Conservation (phyloP, 2,113 vertebrate genomes). For the Willisornis vidua region DNA sequence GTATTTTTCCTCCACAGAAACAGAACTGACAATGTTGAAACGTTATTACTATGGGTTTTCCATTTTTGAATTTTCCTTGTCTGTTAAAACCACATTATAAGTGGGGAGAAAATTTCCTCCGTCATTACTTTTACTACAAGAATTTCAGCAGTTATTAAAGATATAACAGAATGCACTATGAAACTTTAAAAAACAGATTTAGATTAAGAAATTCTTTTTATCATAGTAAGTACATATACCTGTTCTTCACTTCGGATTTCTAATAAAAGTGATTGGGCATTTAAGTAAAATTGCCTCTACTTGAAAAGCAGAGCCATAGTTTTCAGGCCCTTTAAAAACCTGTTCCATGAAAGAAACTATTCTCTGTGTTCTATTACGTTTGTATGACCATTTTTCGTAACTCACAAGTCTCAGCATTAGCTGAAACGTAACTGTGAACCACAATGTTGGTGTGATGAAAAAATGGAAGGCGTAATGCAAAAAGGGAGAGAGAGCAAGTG, state of each 20-base stretch:
- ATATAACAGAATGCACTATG: constrained; percentile 5
- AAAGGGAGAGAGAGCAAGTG: not conserved
- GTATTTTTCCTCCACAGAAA: constrained; percentile 1
- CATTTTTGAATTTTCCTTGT: constrained; percentile 25
- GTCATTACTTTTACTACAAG: constrained; percentile 52
- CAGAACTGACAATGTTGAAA: not conserved
- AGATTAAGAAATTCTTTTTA: constrained; percentile 7
- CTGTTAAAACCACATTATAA: constrained; percentile 51
- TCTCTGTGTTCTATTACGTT: not conserved
- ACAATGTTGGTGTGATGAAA: not conserved
- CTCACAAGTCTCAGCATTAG: not conserved
- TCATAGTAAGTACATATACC: not conserved
- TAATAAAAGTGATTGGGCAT: not conserved
- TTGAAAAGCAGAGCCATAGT: not conserved
- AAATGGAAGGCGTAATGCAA: not conserved
- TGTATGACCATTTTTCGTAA: not conserved
- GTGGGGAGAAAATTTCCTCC: constrained; percentile 1
- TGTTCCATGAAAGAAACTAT: not conserved
- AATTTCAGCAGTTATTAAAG: constrained; percentile 43
- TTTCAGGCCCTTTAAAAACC: not conserved
- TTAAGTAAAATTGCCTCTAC: not conserved
- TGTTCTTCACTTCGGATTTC: not conserved
- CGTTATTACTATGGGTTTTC: constrained; percentile 11
- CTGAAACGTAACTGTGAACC: not conserved
- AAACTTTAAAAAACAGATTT: not conserved